Percentiles rank a stretch among this genome's conserved stretches.
Evolutionary conservation across 2,113 vertebrate genomes (phyloP).

Genomic region (Theristicus caerulescens): DNA sequence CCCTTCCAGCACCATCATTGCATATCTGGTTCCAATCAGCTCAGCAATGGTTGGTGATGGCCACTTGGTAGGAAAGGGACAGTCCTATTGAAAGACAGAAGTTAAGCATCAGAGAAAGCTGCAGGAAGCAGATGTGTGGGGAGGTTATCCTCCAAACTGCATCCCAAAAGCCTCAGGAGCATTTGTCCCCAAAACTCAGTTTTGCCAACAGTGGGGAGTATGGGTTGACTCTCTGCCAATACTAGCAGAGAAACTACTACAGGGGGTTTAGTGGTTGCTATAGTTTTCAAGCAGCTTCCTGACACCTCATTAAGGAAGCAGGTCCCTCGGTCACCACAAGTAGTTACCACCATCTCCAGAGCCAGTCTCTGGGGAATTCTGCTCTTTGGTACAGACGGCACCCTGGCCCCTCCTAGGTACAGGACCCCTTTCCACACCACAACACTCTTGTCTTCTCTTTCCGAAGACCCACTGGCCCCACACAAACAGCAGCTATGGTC

Average conservation of each 20-base stretch:
- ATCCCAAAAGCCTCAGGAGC: background rate
- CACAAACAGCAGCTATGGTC: background rate
- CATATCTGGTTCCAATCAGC: slow-evolving; percentile 46
- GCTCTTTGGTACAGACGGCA: background rate
- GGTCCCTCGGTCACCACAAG: background rate
- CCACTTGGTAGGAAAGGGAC: background rate
- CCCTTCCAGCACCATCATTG: background rate
- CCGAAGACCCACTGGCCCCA: background rate
- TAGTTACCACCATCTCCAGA: background rate
- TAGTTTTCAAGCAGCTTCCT: background rate
- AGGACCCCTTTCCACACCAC: background rate
- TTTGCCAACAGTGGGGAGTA: background rate
- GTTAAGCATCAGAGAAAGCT: background rate
- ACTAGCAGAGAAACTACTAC: background rate
- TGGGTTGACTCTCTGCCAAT: background rate
- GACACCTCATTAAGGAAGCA: background rate
- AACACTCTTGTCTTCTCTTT: background rate
- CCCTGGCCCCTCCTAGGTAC: background rate
- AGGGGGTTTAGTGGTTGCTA: background rate
- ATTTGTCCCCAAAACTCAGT: background rate
- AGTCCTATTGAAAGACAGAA: background rate
- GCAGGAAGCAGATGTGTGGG: background rate
- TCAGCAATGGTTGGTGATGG: slow-evolving; percentile 54
- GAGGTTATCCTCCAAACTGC: background rate
- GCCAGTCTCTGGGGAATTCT: background rate